Percentiles rank a stretch among this genome's conserved stretches.
phyloP scores from a whole-genome alignment of 2,888 invertebrate species.

The Spatulosminthurus flaviceps region DNA sequence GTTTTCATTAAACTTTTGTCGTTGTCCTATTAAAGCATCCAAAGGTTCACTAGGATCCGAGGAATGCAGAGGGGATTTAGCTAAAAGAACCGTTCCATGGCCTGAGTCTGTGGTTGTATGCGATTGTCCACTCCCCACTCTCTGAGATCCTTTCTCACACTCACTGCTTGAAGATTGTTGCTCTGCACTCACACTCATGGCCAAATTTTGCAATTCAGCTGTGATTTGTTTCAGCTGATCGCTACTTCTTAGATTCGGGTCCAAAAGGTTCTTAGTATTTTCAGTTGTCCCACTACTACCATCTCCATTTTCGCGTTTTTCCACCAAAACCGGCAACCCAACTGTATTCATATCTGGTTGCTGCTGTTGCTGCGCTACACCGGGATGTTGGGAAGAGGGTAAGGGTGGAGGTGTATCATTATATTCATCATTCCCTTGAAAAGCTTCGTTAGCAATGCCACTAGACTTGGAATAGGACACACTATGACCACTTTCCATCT shows the following conservation, averaged over 20 bases:
- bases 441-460: constrained; percentile 47
- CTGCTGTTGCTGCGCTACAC: constrained; percentile 33
- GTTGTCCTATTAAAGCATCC: constrained; percentile 54
- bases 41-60: constrained; percentile 49
- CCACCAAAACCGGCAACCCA: constrained; percentile 54
- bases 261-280: constrained; percentile 22
- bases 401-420: constrained; percentile 58
- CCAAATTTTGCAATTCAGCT: constrained; percentile 58
- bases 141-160: constrained; percentile 58
- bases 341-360: constrained; percentile 51
- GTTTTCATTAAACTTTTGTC: constrained; percentile 54
- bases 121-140: constrained; percentile 62
- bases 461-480: constrained; percentile 41
- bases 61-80: constrained; percentile 58
- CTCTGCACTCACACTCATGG: constrained; percentile 54
- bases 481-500: constrained; percentile 37
- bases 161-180: constrained; percentile 56
- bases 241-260: constrained; percentile 49
- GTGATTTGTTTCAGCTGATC: constrained; percentile 61
- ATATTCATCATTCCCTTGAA: constrained; percentile 49
- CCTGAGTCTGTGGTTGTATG: constrained; percentile 62
- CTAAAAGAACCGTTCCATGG: constrained; percentile 57
- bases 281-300: constrained; percentile 57
- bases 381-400: constrained; percentile 60
- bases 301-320: constrained; percentile 62